These are phyloP conservation scores for Pseudomyrmex gracilis DNA, from an alignment of 1,140 invertebrate species.

Conservation along the genomic window DNA sequence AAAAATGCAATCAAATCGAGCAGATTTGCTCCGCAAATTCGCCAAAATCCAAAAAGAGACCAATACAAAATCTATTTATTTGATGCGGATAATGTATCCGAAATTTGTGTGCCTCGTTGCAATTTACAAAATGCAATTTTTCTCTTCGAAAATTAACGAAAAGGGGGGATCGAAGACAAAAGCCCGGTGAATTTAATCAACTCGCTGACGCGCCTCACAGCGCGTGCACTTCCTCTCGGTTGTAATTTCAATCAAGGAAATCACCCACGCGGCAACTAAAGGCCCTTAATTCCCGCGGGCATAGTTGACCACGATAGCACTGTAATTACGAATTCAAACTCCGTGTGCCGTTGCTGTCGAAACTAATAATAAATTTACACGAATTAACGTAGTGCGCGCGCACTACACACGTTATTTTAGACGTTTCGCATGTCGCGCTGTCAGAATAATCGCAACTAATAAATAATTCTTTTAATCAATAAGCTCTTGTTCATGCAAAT, in stretches of 20 bases:
- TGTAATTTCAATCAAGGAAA: constrained; percentile 45
- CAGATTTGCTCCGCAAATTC: not conserved
- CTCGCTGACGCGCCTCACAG: not conserved
- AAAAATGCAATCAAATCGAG: constrained; percentile 6
- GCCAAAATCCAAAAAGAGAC: not conserved
- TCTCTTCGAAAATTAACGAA: too few relatives aligned
- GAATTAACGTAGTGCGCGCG: not conserved
- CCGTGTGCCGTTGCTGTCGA: not conserved
- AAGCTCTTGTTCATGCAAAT: too few relatives aligned
- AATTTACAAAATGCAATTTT: too few relatives aligned
- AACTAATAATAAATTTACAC: constrained; percentile 37
- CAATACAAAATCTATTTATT: not conserved
- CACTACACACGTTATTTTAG: not conserved
- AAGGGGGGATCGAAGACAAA: too few relatives aligned
- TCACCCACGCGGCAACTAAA: constrained; percentile 4
- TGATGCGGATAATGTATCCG: not conserved
- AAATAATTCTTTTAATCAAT: not conserved
- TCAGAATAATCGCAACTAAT: not conserved
- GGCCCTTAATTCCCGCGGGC: constrained; percentile 28
- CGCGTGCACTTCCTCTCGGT: not conserved
- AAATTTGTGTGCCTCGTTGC: not conserved
- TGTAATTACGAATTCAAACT: constrained; percentile 38
- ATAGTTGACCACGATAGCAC: constrained; percentile 33
- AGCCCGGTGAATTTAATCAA: constrained; percentile 27
- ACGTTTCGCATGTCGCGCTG: not conserved